A percentile compares a stretch with the other conserved stretches of the same genome.
Conservation (phyloP, 2,888 invertebrate genomes). For the Eubasilissa splendida region DNA sequence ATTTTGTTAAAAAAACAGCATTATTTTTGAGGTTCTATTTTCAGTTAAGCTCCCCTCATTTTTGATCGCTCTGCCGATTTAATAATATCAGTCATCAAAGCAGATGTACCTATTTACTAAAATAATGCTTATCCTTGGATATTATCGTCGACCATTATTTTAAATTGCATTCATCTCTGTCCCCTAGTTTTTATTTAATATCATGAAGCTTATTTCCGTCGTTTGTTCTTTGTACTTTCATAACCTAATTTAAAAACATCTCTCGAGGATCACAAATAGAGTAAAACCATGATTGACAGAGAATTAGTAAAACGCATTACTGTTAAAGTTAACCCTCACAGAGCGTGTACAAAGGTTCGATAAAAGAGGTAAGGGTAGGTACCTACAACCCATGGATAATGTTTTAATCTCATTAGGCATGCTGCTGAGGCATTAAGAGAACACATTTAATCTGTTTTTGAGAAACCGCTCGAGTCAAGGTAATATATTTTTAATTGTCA, state of each 20-base stretch:
- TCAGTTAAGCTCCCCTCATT: too few relatives aligned
- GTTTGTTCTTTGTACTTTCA: constrained; percentile 10
- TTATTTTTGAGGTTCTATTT: too few relatives aligned
- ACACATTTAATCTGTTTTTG: background rate
- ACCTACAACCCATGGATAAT: constrained; percentile 4
- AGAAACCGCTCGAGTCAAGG: too few relatives aligned
- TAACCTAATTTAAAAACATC: constrained; percentile 30
- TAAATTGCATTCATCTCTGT: background rate
- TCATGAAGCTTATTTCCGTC: background rate
- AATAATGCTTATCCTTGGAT: too few relatives aligned
- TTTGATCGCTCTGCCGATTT: too few relatives aligned
- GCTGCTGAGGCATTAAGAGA: constrained; percentile 23
- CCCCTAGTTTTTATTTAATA: background rate
- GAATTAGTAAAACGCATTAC: constrained; percentile 35
- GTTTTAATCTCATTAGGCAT: constrained; percentile 35
- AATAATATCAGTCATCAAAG: too few relatives aligned
- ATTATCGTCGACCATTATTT: too few relatives aligned
- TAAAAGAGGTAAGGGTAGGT: background rate
- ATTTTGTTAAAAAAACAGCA: too few relatives aligned
- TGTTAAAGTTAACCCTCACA: constrained; percentile 32
- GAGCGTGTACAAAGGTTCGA: background rate
- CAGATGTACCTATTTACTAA: too few relatives aligned
- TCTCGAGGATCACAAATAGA: constrained; percentile 2
- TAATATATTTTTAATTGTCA: too few relatives aligned
- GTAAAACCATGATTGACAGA: constrained; percentile 24